Conservation (phyloP, 2,113 vertebrate genomes). For the Phyllostomus hastatus region DNA sequence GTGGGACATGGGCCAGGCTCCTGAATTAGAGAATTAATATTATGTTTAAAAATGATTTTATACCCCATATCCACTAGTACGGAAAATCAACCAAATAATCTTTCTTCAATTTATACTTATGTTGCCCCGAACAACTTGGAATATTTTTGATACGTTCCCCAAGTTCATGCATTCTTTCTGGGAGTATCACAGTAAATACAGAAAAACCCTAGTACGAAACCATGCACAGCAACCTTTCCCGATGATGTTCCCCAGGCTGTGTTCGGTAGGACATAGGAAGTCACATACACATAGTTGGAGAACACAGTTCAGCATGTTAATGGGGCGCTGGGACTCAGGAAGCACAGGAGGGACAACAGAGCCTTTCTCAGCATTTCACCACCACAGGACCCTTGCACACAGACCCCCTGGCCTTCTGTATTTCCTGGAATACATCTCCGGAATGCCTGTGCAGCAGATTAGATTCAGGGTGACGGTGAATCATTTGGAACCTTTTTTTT, state of each 20-base stretch:
- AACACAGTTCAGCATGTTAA: neutral
- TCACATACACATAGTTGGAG: neutral
- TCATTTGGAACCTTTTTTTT: neutral
- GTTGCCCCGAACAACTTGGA: neutral
- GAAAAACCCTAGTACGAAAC: neutral
- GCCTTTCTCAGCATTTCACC: neutral
- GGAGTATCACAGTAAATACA: neutral
- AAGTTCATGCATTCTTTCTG: neutral
- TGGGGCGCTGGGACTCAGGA: neutral
- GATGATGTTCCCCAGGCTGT: neutral
- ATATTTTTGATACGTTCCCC: neutral
- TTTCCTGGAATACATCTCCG: neutral
- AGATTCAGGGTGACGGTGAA: neutral
- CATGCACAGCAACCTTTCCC: neutral
- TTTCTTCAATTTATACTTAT: neutral
- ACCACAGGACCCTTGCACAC: neutral
- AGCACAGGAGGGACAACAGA: neutral
- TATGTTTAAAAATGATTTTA: neutral
- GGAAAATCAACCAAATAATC: neutral
- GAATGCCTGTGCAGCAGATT: neutral
- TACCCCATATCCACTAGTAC: neutral
- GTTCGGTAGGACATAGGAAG: neutral
- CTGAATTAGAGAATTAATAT: neutral
- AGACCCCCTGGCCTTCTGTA: neutral
- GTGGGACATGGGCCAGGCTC: neutral